Evolutionary conservation across 1,140 invertebrate species (phyloP).

Genomic region (Zaprionus ornatus): DNA sequence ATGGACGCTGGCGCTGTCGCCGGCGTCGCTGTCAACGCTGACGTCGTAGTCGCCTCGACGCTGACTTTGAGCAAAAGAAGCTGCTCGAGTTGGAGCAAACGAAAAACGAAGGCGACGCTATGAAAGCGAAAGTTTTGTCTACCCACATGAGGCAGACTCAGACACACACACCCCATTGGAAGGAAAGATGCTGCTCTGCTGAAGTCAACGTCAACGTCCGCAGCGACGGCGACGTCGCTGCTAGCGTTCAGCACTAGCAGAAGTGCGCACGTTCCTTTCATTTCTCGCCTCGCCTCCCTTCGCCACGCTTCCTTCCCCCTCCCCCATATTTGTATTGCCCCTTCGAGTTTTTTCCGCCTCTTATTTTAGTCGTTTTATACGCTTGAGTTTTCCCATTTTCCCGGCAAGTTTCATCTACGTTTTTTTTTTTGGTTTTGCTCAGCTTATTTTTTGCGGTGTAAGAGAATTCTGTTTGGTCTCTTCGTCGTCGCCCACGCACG

Average conservation of each 20-base stretch:
- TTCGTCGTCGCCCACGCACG: background rate
- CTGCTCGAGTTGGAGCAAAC: constrained; percentile 16
- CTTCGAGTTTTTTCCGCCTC: constrained; percentile 32
- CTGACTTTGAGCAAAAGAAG: constrained; percentile 26
- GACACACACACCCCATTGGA: constrained; percentile 4
- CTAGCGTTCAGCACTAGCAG: constrained; percentile 20
- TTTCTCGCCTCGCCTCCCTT: constrained; percentile 38
- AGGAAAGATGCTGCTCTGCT: constrained; percentile 15
- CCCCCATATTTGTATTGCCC: constrained; percentile 38
- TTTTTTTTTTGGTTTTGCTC: constrained; percentile 18
- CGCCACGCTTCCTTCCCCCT: constrained; percentile 35
- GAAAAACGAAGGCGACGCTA: constrained; percentile 57
- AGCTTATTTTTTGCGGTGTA: constrained; percentile 13
- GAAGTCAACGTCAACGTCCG: constrained; percentile 9
- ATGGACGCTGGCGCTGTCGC: background rate
- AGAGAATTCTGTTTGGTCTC: constrained; percentile 20
- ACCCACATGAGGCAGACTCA: constrained; percentile 54
- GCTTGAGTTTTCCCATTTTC: constrained; percentile 38
- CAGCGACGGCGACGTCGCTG: constrained; percentile 29
- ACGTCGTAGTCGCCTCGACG: background rate
- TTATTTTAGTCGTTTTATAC: constrained; percentile 57
- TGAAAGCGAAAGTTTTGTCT: constrained; percentile 74
- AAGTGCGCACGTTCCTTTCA: constrained; percentile 48
- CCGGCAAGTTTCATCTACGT: constrained; percentile 46
- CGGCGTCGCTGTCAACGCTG: background rate